These are phyloP conservation scores for Hippoglossus hippoglossus DNA, from an alignment of 2,797 vertebrate species.

Conservation along the genomic window DNA sequence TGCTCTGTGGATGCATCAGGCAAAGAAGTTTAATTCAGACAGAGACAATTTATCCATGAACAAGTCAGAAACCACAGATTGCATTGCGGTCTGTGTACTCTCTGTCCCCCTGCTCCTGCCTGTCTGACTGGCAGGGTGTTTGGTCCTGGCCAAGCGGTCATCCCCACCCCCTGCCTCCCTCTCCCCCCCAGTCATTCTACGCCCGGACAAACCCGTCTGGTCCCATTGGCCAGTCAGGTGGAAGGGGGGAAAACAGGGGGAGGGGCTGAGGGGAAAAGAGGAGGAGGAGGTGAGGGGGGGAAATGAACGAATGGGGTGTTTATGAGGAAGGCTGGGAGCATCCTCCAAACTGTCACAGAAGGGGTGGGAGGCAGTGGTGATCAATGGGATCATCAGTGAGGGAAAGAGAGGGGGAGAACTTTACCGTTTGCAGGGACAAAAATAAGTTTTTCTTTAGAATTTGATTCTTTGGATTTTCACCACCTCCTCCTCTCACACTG, in stretches of 20 bases:
- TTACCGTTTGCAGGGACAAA: not conserved
- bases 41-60: too few relatives aligned
- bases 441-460: not conserved
- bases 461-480: not conserved
- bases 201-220: slow-evolving; percentile 58
- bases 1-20: slow-evolving; percentile 18
- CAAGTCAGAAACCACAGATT: not conserved
- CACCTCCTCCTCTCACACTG: not conserved
- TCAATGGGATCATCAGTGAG: slow-evolving; percentile 2
- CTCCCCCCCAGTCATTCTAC: slow-evolving; percentile 44
- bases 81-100: not conserved
- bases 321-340: slow-evolving; percentile 24
- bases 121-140: slow-evolving; percentile 45
- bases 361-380: not conserved
- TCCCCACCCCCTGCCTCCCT: slow-evolving; percentile 34
- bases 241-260: slow-evolving; percentile 59
- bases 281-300: slow-evolving; percentile 30
- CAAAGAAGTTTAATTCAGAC: slow-evolving; percentile 3
- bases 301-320: slow-evolving; percentile 13
- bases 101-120: slow-evolving; percentile 26
- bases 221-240: slow-evolving; percentile 75
- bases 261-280: slow-evolving; percentile 42
- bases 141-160: slow-evolving; percentile 52
- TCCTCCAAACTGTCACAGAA: slow-evolving; percentile 45
- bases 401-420: not conserved